Base-by-base conservation (phyloP, 37 sponge, comb jelly and placozoan genomes). In the Halichondria panicea region DNA sequence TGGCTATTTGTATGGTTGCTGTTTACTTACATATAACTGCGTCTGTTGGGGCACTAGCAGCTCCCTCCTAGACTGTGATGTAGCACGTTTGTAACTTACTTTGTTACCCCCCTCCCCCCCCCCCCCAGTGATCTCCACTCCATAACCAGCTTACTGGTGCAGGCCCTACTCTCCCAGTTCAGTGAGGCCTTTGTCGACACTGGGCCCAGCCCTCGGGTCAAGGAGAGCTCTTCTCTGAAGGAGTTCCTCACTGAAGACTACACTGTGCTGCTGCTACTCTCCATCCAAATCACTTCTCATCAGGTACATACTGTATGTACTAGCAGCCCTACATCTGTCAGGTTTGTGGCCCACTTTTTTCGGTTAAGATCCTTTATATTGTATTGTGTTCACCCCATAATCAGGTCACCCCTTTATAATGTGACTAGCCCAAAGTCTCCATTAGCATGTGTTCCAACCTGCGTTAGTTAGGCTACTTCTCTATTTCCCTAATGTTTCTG, bases 231-330 rank as follows among this genome's bases (percentile, higher is more conserved):
- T 3, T 62, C 77, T 6, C 67, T 91, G 25, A 54, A 32, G 33
- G 66, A 77, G 41, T 91, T 91, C 64, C 80, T 91, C 39, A 43
- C 70, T 11, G 69, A 86, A 34, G 92, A 91, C 9, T 30, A 61
- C 21, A 86, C 72, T 28, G 33, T 82, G 27, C 56, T 74, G 32
- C 76, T 87, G 18, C 67, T 91, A 55, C 41, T 74, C 19, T 38
- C 88, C 41, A 81, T 91, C 1, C 62, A 73, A n/a, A 68, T 77
- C 25, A 53, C 83, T 6, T 32, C 76, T 37, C 72, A 74, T 33
- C 78, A 91, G 83, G 92, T 91, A 68, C 50, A 22, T 35, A 11
- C 9, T 64, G 8, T 64, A 59, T 59, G 61, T n/a, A 59, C 15
- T 48, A 65, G 28, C 1, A 0, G 15, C 13, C n/a, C n/a, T n/a